Conservation (phyloP, 1,140 invertebrate genomes). For the Heliothis virescens region DNA sequence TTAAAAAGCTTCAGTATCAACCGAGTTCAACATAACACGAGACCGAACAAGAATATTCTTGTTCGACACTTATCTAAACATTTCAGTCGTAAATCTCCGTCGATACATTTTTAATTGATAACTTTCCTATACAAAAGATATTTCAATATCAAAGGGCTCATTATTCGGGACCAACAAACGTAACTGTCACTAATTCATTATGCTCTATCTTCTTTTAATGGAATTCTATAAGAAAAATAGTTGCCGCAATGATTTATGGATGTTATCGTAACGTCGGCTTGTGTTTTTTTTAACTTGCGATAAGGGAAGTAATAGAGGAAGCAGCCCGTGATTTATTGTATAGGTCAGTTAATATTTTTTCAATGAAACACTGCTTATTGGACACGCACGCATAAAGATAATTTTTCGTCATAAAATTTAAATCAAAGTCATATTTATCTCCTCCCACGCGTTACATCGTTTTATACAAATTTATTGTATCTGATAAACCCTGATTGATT, state of each 20-base stretch:
- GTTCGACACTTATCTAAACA: conserved; percentile 37
- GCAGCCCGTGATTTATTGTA: conserved; percentile 72
- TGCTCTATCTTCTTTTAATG: conserved; percentile 58
- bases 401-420: conserved; percentile 31
- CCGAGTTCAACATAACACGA: conserved; percentile 9
- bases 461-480: conserved; percentile 40
- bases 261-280: conserved; percentile 71
- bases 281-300: conserved; percentile 66
- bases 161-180: conserved; percentile 38
- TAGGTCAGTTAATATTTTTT: conserved; percentile 69
- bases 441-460: conserved; percentile 24
- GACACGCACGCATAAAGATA: conserved; percentile 56
- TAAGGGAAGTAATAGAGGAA: conserved; percentile 77
- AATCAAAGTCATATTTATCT: conserved; percentile 44
- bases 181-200: conserved; percentile 57
- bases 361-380: conserved; percentile 70
- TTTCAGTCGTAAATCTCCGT: conserved; percentile 35
- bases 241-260: conserved; percentile 75
- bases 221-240: conserved; percentile 66
- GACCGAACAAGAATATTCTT: conserved; percentile 25
- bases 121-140: conserved; percentile 32
- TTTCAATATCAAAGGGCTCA: conserved; percentile 40
- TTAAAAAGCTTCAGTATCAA: neutral
- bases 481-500: conserved; percentile 34
- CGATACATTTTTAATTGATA: conserved; percentile 45